These are phyloP conservation scores for Xenopus tropicalis DNA, from an alignment of 2,113 vertebrate genomes.

Conservation along the genomic window DNA sequence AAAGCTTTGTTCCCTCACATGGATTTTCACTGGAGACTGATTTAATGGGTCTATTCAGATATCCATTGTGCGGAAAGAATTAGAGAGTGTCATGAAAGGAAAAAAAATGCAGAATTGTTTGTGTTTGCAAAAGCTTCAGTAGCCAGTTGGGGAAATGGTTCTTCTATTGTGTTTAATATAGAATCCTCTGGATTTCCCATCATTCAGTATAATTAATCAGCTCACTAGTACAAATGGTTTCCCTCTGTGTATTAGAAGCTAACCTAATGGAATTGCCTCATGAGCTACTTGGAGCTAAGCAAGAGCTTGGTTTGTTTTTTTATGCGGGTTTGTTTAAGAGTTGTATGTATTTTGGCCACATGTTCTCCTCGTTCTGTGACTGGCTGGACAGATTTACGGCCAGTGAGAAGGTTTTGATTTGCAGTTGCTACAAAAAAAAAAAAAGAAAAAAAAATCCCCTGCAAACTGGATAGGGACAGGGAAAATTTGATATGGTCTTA, in stretches of 20 bases:
- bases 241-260: constrained; percentile 32
- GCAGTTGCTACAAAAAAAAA: constrained; percentile 5
- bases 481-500: constrained; percentile 13
- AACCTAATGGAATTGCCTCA: constrained; percentile 23
- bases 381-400: constrained; percentile 36
- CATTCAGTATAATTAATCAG: constrained; percentile 16
- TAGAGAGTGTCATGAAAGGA: no score
- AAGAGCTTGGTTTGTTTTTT: constrained; percentile 16
- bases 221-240: constrained; percentile 4
- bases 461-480: constrained; percentile 10
- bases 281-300: constrained; percentile 37
- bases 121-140: no score
- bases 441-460: constrained; percentile 1
- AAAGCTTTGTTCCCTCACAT: background rate
- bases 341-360: constrained; percentile 28
- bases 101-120: no score
- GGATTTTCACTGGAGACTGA: constrained; percentile 14
- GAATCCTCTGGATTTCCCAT: constrained; percentile 46
- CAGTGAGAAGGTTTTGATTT: constrained; percentile 33
- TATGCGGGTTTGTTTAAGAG: constrained; percentile 38
- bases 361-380: constrained; percentile 15
- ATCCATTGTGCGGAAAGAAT: no score
- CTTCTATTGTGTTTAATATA: no score
- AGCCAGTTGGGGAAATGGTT: no score
- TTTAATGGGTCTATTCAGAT: constrained; percentile 19